Evolutionary conservation across 2,888 invertebrate species (phyloP), one percentile per base, ranked within the genome.

Genomic region (Metopia argyrocephala): DNA sequence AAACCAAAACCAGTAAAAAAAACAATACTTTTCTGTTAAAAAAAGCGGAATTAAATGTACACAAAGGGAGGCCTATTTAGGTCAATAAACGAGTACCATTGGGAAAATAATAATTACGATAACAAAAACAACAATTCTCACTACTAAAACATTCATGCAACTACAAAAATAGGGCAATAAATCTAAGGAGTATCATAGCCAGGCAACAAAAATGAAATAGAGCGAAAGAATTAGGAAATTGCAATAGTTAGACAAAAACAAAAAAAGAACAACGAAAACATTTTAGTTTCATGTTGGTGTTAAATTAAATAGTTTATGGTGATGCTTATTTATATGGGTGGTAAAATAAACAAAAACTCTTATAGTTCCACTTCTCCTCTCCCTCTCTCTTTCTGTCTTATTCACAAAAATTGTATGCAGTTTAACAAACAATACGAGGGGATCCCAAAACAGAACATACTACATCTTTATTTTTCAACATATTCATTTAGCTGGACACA

Each of bases 11-110:
- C 25, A 48, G 6, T 9, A 46, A 28, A 23, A 69, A 70, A n/a
- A 31, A 27, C 1, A 2, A 3, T 56, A 15, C 15, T 18, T 54
- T 21, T 28, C 3, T 6, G 3, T 15, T 38, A 38, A 38, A 12
- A 38, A 38, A 38, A 38, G 12, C 12, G 38, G 38, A 15, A 20
- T 46, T 28, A n/a, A n/a, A n/a, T n/a, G n/a, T n/a, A n/a, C n/a
- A n/a, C n/a, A 52, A 48, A 65, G 65, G 59, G 65, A 59, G 71
- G 65, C 28, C 59, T 78, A 78, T 81, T 78, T 81, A 45, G 81
- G 81, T 81, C 81, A 81, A 78, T 81, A 78, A n/a, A n/a, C n/a
- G n/a, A n/a, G n/a, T 54, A 81, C 59, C 74, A 70, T 61, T 65
- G 65, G 59, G 61, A 52, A 38, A 15, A 12, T 38, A 50, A 74